Percentiles rank a stretch among this genome's conserved stretches.
Conservation (phyloP, 2,888 invertebrate genomes). For the Drosophila emarginata region DNA sequence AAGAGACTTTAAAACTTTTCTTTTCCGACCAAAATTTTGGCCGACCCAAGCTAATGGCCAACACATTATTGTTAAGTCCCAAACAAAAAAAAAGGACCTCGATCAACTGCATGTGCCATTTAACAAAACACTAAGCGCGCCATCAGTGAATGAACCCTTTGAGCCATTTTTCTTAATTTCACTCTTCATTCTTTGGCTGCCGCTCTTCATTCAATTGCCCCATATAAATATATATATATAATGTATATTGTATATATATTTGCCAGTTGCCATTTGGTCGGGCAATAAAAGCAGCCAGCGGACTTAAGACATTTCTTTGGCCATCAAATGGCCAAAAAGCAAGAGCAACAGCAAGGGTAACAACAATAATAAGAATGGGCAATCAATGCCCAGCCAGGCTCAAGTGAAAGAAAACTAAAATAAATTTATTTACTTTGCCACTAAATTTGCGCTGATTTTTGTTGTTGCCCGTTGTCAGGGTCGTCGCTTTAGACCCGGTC, state of each 20-base stretch:
- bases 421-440: slow-evolving; percentile 76
- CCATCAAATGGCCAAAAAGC: slow-evolving; percentile 15
- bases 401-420: slow-evolving; percentile 59
- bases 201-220: slow-evolving; percentile 47
- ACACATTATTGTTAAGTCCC: slow-evolving; percentile 52
- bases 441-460: slow-evolving; percentile 74
- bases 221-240: slow-evolving; percentile 37
- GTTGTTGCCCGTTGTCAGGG: slow-evolving; percentile 28
- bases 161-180: slow-evolving; percentile 73
- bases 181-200: slow-evolving; percentile 32
- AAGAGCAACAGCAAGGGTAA: slow-evolving; percentile 5
- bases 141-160: slow-evolving; percentile 54
- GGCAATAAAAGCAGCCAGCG: slow-evolving; percentile 66
- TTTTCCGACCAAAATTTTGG: slow-evolving; percentile 28
- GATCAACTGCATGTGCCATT: slow-evolving; percentile 73
- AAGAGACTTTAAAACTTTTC: slow-evolving; percentile 48
- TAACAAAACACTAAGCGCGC: slow-evolving; percentile 67
- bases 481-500: slow-evolving; percentile 15
- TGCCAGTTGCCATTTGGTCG: slow-evolving; percentile 41
- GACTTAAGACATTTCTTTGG: slow-evolving; percentile 66
- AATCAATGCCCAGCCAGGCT: slow-evolving; percentile 3
- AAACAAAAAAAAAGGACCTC: slow-evolving; percentile 49
- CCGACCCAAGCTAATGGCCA: slow-evolving; percentile 62
- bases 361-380: slow-evolving; percentile 24
- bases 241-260: slow-evolving; percentile 18